Evolutionary conservation across 1,140 invertebrate genomes (phyloP).

Genomic region (Goniozus legneri): DNA sequence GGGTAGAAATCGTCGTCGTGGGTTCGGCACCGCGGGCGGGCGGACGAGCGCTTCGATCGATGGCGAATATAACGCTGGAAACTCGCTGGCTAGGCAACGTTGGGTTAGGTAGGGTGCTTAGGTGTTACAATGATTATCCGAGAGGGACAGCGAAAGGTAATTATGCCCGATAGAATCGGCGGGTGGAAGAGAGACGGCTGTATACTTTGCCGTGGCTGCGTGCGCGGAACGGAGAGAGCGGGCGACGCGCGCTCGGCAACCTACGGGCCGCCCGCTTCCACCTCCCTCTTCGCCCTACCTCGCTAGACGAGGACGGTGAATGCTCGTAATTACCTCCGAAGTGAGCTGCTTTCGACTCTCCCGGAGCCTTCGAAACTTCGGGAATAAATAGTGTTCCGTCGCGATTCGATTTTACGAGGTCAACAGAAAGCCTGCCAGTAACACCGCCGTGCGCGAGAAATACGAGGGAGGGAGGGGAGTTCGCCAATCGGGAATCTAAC

Average conservation of each 20-base stretch:
- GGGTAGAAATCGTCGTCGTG: constrained; percentile 32
- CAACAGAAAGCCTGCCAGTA: constrained; percentile 8
- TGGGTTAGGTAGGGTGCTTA: constrained; percentile 53
- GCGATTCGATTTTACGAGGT: constrained; percentile 42
- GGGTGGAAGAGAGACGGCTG: constrained; percentile 36
- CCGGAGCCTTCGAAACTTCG: constrained; percentile 51
- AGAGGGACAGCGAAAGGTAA: constrained; percentile 54
- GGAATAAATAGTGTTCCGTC: constrained; percentile 52
- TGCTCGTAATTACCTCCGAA: constrained; percentile 53
- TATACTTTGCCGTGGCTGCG: constrained; percentile 50
- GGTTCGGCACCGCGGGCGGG: too few relatives aligned
- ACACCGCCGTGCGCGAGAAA: too few relatives aligned
- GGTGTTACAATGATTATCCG: constrained; percentile 56
- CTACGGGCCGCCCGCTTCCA: too few relatives aligned
- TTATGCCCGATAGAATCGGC: constrained; percentile 52
- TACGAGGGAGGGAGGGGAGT: too few relatives aligned
- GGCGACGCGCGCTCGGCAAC: constrained; percentile 14
- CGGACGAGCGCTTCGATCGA: too few relatives aligned
- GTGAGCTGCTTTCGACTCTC: constrained; percentile 53
- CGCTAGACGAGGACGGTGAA: constrained; percentile 33
- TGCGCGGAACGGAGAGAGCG: constrained; percentile 31
- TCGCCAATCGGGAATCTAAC: not conserved
- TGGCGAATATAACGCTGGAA: constrained; percentile 46
- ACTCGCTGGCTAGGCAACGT: constrained; percentile 42
- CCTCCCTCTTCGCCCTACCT: constrained; percentile 6